These are phyloP conservation scores for Matsumyia berberina DNA, from an alignment of 2,888 invertebrate species.

Conservation along the genomic window DNA sequence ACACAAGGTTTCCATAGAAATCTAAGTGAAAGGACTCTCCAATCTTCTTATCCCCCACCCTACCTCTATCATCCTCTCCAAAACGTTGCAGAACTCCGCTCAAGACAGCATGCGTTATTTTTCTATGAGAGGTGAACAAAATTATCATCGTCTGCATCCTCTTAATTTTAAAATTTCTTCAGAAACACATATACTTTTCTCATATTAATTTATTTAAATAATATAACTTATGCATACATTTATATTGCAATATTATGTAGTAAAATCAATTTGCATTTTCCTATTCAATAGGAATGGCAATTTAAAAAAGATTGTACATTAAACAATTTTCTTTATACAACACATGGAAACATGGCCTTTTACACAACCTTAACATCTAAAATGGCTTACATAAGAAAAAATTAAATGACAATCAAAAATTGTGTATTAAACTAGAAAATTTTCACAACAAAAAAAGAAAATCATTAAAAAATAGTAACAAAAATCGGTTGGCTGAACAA, in stretches of 20 bases:
- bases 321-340: constrained; percentile 47
- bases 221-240: constrained; percentile 52
- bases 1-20: too few species aligned
- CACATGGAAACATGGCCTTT: constrained; percentile 60
- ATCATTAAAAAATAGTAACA: constrained; percentile 1
- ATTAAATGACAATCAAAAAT: constrained; percentile 14
- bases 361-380: constrained; percentile 66
- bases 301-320: constrained; percentile 46
- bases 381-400: constrained; percentile 61
- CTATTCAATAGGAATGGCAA: constrained; percentile 62
- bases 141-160: too few species aligned
- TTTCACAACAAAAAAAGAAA: constrained; percentile 3
- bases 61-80: too few species aligned
- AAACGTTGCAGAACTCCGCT: too few species aligned
- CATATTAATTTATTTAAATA: constrained; percentile 41
- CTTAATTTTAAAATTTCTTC: too few species aligned
- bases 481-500: constrained; percentile 4
- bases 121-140: too few species aligned
- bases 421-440: constrained; percentile 8
- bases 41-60: too few species aligned
- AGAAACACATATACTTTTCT: too few species aligned
- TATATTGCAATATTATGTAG: constrained; percentile 44
- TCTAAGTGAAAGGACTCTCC: too few species aligned
- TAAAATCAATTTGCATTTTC: constrained; percentile 39
- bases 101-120: too few species aligned